A percentile compares a stretch with the other conserved stretches of the same genome.
phyloP scores from a whole-genome alignment of 1,140 invertebrate genomes.

The Carposina sasakii region DNA sequence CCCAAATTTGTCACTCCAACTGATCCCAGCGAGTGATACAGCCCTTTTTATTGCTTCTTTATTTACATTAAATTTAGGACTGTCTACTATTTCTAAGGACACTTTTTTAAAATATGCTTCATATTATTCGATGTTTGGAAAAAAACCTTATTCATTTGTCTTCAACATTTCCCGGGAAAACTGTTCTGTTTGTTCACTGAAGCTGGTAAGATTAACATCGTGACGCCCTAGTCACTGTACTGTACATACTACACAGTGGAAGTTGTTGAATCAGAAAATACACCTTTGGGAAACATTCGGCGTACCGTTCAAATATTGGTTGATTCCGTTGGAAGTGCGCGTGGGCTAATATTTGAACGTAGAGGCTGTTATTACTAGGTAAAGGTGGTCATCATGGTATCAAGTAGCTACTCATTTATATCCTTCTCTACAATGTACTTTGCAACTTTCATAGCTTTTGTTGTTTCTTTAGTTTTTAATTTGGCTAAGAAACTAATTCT shows the following conservation, averaged over 20 bases:
- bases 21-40: conserved; percentile 7
- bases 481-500: too few species aligned
- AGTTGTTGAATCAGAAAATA: conserved; percentile 66
- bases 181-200: too few species aligned
- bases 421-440: too few species aligned
- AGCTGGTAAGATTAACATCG: conserved; percentile 41
- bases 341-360: conserved; percentile 58
- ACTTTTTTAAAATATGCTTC: too few species aligned
- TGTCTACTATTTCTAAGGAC: too few species aligned
- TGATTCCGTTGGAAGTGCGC: conserved; percentile 60
- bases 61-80: too few species aligned
- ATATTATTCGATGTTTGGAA: too few species aligned
- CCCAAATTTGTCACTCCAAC: conserved; percentile 31
- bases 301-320: conserved; percentile 62
- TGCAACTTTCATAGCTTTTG: too few species aligned
- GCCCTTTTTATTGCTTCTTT: conserved; percentile 10
- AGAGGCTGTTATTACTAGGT: conserved; percentile 55
- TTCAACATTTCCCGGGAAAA: too few species aligned
- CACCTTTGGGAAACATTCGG: conserved; percentile 64
- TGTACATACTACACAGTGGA: conserved; percentile 62
- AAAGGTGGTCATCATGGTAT: conserved; percentile 31
- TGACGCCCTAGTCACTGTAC: conserved; percentile 43
- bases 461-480: too few species aligned
- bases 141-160: too few species aligned
- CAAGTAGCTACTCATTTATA: too few species aligned